Evolutionary conservation across 2,888 invertebrate species (phyloP), one percentile per base, ranked within the genome.

Genomic region (Sarcophaga caerulescens): DNA sequence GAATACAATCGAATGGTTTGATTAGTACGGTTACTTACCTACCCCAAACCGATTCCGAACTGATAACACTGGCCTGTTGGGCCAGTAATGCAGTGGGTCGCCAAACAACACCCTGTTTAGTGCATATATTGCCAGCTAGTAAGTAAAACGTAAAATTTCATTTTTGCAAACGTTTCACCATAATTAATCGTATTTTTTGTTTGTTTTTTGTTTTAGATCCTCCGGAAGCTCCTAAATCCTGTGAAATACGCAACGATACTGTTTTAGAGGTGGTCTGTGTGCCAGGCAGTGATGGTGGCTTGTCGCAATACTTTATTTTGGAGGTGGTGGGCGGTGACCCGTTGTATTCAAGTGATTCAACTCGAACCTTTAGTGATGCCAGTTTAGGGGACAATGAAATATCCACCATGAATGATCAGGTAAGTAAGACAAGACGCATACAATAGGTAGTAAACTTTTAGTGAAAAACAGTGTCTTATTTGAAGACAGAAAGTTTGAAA

Each of bases 21-120:
- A 93, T 94, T 81, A 95, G 95, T 90, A 95, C 95, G 0, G 95
- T 95, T 74, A 93, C 95, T 87, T 95, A 95, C 89, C 94, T 95
- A 68, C 93, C 95, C 73, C 93, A 93, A 89, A 92, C 93, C 74
- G 93, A 93, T 94, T 90, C 94, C 52, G 97, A 97, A 91, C 94
- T 97, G 88, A 97, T 97, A 85, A 97, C 97, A 89, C 93, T 98
- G 25, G 96, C 97, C 6, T 98, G 98, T 92, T 97, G 97, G 97
- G 97, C 97, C 5, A 96, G 95, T 92, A 98, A 98, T 92, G 95
- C 95, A 87, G 96, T 97, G 19, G 98, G 98, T 45, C 95, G 96
- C 88, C 98, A 98, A 93, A 94, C 95, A 87, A 95, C 94, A 87
- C 97, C 98, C 1, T 98, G 98, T 91, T 93, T 97, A 78, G 97